Evolutionary conservation across 2,113 vertebrate species (phyloP).

Genomic region (Phycodurus eques): DNA sequence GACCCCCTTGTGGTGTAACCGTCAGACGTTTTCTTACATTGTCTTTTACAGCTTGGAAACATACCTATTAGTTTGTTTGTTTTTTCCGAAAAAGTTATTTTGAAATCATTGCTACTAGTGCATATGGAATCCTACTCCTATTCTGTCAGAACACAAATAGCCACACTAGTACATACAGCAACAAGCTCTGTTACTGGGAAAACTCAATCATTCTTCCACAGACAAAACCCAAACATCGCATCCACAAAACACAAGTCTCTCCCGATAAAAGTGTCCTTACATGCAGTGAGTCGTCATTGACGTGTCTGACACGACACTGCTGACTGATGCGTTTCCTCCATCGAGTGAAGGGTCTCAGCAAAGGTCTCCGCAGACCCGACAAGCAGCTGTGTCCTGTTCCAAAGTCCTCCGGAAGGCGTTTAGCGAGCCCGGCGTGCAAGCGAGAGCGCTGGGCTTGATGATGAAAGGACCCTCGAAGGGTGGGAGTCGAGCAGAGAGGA

Average conservation of each 20-base stretch:
- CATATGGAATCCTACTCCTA: neutral
- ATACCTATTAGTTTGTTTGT: neutral
- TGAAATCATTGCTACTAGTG: neutral
- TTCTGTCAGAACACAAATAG: neutral
- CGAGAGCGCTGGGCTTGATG: constrained; percentile 39
- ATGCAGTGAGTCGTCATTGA: constrained; percentile 16
- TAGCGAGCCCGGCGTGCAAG: constrained; percentile 41
- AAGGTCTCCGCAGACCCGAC: constrained; percentile 44
- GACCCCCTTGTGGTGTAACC: no score
- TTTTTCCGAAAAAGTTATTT: neutral
- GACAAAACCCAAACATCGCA: constrained; percentile 1
- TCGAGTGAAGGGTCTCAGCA: constrained; percentile 24
- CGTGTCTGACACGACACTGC: constrained; percentile 15
- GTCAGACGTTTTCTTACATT: neutral
- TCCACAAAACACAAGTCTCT: neutral
- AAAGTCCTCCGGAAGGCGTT: constrained; percentile 48
- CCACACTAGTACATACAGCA: neutral
- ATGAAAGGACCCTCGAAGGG: constrained; percentile 37
- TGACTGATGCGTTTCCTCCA: constrained; percentile 27
- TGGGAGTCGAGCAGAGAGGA: constrained; percentile 31
- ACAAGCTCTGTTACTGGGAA: neutral
- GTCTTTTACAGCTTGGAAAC: neutral
- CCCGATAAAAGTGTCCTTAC: constrained; percentile 41
- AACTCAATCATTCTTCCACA: constrained; percentile 1
- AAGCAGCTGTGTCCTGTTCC: constrained; percentile 43